These are phyloP conservation scores for Lasioglossum figueresi DNA, from an alignment of 2,888 invertebrate species.

Conservation along the genomic window DNA sequence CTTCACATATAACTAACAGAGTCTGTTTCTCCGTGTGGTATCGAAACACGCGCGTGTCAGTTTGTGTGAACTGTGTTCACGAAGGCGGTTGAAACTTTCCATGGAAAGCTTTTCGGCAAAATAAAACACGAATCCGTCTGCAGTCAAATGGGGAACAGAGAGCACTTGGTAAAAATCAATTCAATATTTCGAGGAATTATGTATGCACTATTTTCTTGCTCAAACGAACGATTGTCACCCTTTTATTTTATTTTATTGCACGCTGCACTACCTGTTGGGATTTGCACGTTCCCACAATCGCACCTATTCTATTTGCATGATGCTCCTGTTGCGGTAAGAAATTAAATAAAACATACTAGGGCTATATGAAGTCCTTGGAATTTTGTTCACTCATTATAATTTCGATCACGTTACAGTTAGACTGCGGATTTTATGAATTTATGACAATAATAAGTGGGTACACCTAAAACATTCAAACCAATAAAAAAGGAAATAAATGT, in stretches of 20 bases:
- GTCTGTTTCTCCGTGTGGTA: conserved; percentile 62
- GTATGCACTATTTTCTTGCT: conserved; percentile 19
- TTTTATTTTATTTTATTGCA: neutral
- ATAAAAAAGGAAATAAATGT: too few relatives aligned
- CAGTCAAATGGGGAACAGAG: conserved; percentile 38
- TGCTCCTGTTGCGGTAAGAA: neutral
- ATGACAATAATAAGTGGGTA: too few relatives aligned
- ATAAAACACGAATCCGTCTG: conserved; percentile 50
- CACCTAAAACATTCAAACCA: too few relatives aligned
- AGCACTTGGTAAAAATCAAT: conserved; percentile 53
- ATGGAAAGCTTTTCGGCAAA: conserved; percentile 52
- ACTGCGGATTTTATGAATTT: too few relatives aligned
- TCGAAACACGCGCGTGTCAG: conserved; percentile 55
- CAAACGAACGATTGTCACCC: conserved; percentile 1
- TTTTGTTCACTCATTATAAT: too few relatives aligned
- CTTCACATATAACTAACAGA: conserved; percentile 63
- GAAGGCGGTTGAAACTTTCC: conserved; percentile 52
- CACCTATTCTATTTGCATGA: conserved; percentile 8
- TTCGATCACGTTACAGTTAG: too few relatives aligned
- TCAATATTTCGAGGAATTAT: conserved; percentile 34
- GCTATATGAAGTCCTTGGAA: neutral
- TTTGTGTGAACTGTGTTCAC: conserved; percentile 49
- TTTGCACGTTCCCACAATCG: conserved; percentile 7
- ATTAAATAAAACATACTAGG: neutral
- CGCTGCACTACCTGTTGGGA: neutral